Base-by-base conservation (phyloP, 2,888 invertebrate species). In the Rhyacophila evoluta region DNA sequence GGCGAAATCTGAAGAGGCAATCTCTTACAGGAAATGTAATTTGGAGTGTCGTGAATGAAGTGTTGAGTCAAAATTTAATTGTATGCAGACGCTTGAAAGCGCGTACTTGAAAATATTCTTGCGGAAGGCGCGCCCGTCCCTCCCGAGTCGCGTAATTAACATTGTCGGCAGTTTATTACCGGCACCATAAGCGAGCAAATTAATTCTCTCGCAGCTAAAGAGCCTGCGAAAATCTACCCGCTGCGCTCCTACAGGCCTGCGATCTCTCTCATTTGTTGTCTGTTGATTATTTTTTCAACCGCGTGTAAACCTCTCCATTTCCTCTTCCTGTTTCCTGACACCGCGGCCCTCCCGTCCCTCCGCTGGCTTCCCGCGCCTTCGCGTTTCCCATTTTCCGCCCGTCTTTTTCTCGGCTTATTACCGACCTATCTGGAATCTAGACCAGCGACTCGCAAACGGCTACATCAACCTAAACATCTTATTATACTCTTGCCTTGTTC, bases 251-350 rank as follows among this genome's bases (percentile, higher is more conserved):
- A n/a, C n/a, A n/a, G n/a, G n/a, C 38, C 38, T 1, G 55, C 6
- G 55, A 25, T 55, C 55, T 55, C 55, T 25, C 15, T 25, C 1
- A 25, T 55, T 25, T 55, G 55, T 55, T 55, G 55, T 55, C 55
- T 55, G 55, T 19, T 25, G 55, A 55, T 55, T 55, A 55, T 55
- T 25, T 55, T 19, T 55, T 12, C 55, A 69, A 79, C 77, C 11
- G 74, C 82, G 3, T 82, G 79, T 72, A 77, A 81, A 28, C 78
- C 79, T 15, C 19, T 69, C 75, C 81, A 75, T 84, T 81, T 27
- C 84, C 82, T 74, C 83, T 83, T 72, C 69, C 11, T 19, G 69
- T 69, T 33, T 69, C 69, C 33, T 28, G 29, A 33, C 70, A 27
- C 70, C 28, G 70, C 28, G 12, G 11, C 12, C 33, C 12, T 15